Evolutionary conservation across 2,113 vertebrate genomes (phyloP), one percentile per base, ranked within the genome.

Genomic region (Neodontobutis hainanensis): DNA sequence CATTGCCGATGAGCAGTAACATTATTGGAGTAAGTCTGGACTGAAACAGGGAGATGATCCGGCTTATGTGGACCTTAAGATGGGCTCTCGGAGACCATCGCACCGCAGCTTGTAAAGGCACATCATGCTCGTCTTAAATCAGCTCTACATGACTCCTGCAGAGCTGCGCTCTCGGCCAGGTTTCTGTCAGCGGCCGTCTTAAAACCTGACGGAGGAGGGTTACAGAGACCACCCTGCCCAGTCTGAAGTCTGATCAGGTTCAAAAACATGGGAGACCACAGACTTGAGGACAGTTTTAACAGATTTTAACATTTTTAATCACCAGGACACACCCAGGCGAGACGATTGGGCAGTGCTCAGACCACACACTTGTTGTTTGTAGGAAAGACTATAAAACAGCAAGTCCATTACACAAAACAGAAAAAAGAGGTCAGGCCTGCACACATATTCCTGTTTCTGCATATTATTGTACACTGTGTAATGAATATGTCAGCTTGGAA

Each of bases 181-280:
- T 73, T 82, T 73, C 73, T 84, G 77, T 87, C 81, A 78, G 62
- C 80, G 58, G 47, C 62, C 19, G 19, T 15, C 48, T 16, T 16
- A 51, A 16, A 34, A 11, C 9, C 10, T 3, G 10, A 34, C 9
- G 11, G 27, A 6, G 27, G 19, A 5, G 16, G 16, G 48, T 9
- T 19, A 10, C 9, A 19, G 48, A 27, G 50, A 52, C 50, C 50
- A 52, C 50, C 27, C 27, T 52, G 50, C 9, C 19, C 19, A 27
- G 19, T 27, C 19, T 27, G 19, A 27, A 27, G 19, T 27, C 19
- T 5, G 46, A 15, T 6, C 12, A 6, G 46, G 46, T 6, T 14
- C 6, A 48, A 14, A 11, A 6, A 48, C 14, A 48, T n/a, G 38
- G 38, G 38, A 40, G 38, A 40, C 38, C 38, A 8, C 38, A 40